A percentile compares a stretch with the other conserved stretches of the same genome.
These are phyloP conservation scores for Pseudorectes ferrugineus DNA, from an alignment of 2,113 vertebrate genomes.

Conservation along the genomic window DNA sequence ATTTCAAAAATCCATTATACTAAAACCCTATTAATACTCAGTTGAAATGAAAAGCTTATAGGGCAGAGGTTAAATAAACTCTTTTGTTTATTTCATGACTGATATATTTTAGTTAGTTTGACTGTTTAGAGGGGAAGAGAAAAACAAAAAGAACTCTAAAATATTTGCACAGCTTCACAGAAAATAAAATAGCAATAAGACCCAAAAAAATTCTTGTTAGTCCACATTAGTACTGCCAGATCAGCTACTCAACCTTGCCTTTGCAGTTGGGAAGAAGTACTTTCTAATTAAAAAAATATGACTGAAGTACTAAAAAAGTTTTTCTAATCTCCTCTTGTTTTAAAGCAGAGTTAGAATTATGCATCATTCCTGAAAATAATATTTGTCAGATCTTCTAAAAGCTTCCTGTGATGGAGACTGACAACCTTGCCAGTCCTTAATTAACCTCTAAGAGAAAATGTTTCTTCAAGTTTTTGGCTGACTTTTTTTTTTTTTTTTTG, in stretches of 20 bases:
- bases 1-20: slow-evolving; percentile 27
- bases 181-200: neutral
- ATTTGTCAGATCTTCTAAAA: neutral
- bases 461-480: neutral
- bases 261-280: neutral
- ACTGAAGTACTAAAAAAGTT: neutral
- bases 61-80: slow-evolving; percentile 21
- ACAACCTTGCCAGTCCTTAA: neutral
- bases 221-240: neutral
- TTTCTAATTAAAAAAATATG: neutral
- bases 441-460: neutral
- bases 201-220: neutral
- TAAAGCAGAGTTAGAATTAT: neutral
- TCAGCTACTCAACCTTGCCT: neutral
- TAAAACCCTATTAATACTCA: neutral
- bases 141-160: neutral
- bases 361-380: neutral
- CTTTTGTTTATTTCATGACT: slow-evolving; percentile 14
- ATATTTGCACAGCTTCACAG: neutral
- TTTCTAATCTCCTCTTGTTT: neutral
- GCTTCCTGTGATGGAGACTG: neutral
- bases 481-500: neutral
- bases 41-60: neutral
- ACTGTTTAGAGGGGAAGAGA: neutral
- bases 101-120: neutral